Evolutionary conservation across 2,888 invertebrate genomes (phyloP).

Genomic region (Ectemnius continuus): DNA sequence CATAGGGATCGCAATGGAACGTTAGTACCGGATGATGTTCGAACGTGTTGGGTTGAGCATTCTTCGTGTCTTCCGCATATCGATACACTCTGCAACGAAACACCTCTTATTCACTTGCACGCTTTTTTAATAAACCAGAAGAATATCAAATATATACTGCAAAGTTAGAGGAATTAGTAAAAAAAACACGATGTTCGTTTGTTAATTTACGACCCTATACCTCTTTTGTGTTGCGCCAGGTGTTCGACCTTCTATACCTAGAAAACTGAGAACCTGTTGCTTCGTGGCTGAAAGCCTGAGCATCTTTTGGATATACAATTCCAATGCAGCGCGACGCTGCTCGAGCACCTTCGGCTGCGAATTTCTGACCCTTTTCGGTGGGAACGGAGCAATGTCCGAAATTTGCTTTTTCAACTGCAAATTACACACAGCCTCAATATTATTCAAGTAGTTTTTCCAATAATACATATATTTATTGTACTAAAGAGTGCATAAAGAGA

Average conservation of each 20-base stretch:
- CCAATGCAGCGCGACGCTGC: conserved; percentile 79
- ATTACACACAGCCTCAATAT: background rate
- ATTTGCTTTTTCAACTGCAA: conserved; percentile 79
- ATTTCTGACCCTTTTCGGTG: conserved; percentile 81
- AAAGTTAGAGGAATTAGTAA: background rate
- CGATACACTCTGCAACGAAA: conserved; percentile 55
- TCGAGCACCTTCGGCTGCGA: conserved; percentile 81
- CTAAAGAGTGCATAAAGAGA: no score
- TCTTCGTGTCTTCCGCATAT: conserved; percentile 39
- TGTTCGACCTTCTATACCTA: conserved; percentile 74
- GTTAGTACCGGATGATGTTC: conserved; percentile 75
- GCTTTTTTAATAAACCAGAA: no score
- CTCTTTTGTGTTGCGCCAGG: conserved; percentile 59
- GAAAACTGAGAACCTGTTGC: conserved; percentile 77
- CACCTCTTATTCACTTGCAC: no score
- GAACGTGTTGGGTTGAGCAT: conserved; percentile 52
- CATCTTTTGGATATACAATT: conserved; percentile 80
- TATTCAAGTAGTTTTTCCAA: no score
- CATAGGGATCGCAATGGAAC: conserved; percentile 76
- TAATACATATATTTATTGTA: no score
- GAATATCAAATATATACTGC: background rate
- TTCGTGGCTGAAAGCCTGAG: conserved; percentile 77
- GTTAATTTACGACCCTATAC: conserved; percentile 46
- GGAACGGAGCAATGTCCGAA: conserved; percentile 79
- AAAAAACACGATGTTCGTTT: conserved; percentile 1